Evolutionary conservation across 2,113 vertebrate genomes (phyloP).

Genomic region (Trogon surrucura): DNA sequence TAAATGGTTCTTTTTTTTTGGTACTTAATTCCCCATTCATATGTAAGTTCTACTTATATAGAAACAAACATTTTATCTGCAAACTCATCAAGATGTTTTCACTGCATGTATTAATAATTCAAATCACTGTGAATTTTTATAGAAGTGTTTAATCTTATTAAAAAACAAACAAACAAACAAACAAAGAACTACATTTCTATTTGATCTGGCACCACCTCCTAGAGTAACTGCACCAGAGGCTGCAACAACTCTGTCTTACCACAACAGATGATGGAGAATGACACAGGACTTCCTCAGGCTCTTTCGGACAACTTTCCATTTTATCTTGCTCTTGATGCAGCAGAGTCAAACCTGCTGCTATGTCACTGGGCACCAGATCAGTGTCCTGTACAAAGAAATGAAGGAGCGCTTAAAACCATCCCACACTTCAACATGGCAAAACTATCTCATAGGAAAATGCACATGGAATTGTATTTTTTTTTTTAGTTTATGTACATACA

Average conservation of each 20-base stretch:
- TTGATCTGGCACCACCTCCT: not conserved
- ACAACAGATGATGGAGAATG: constrained; percentile 77
- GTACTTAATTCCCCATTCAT: not conserved
- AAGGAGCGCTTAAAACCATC: accelerated
- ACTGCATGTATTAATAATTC: not conserved
- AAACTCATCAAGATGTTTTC: not conserved
- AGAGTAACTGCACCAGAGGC: not conserved
- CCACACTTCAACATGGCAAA: not conserved
- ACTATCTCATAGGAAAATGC: not conserved
- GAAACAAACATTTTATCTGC: not conserved
- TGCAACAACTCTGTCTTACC: constrained; percentile 72
- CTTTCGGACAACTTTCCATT: constrained; percentile 77
- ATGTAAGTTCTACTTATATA: not conserved
- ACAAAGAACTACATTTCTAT: not conserved
- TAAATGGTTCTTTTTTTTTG: not conserved
- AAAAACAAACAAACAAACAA: not conserved
- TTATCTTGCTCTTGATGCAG: constrained; percentile 96
- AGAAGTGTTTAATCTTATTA: not conserved
- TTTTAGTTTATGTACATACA: not conserved
- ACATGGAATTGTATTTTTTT: not conserved
- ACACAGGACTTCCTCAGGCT: constrained; percentile 76
- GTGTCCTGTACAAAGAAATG: constrained; percentile 84
- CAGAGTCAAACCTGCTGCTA: constrained; percentile 91
- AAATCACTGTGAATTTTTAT: not conserved
- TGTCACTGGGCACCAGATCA: constrained; percentile 94